These are phyloP conservation scores for Sebastes minor DNA, from an alignment of 2,797 vertebrate genomes.

Conservation along the genomic window DNA sequence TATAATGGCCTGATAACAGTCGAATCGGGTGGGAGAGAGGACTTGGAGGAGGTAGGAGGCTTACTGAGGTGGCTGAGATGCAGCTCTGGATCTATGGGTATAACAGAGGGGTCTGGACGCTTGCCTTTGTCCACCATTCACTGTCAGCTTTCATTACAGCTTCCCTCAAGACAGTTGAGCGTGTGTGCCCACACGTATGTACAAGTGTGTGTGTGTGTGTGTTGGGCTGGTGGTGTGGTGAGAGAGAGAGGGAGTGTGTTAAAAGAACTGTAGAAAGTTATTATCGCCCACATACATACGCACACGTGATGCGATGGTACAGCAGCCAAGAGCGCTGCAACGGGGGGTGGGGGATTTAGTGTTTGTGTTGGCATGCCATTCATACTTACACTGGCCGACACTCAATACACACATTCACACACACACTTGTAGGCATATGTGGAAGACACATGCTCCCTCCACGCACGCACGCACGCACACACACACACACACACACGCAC, in stretches of 20 bases:
- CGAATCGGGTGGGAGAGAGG: neutral
- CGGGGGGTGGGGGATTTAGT: neutral
- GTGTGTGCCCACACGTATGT: neutral
- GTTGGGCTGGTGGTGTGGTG: neutral
- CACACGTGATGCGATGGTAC: constrained; percentile 32
- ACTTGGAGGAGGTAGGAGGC: neutral
- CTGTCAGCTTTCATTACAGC: constrained; percentile 65
- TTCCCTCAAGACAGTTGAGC: constrained; percentile 24
- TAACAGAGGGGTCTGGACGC: constrained; percentile 37
- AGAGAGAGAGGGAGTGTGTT: neutral
- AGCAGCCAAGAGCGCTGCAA: constrained; percentile 19
- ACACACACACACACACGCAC: constrained; percentile 18
- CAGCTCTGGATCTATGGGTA: constrained; percentile 53
- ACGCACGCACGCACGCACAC: neutral
- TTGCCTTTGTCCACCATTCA: constrained; percentile 57
- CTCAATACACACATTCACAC: constrained; percentile 24
- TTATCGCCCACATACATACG: constrained; percentile 21
- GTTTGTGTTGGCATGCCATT: constrained; percentile 62
- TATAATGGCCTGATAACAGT: too few relatives aligned
- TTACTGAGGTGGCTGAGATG: constrained; percentile 35
- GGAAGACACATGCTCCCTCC: constrained; percentile 18
- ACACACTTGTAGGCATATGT: constrained; percentile 25
- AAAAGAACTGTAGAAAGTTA: neutral
- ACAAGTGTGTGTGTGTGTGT: neutral
- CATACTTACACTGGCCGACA: constrained; percentile 41